A percentile compares a stretch with the other conserved stretches of the same genome.
Conservation (phyloP, 2,113 vertebrate genomes). For the Nothobranchius kuhntae region DNA sequence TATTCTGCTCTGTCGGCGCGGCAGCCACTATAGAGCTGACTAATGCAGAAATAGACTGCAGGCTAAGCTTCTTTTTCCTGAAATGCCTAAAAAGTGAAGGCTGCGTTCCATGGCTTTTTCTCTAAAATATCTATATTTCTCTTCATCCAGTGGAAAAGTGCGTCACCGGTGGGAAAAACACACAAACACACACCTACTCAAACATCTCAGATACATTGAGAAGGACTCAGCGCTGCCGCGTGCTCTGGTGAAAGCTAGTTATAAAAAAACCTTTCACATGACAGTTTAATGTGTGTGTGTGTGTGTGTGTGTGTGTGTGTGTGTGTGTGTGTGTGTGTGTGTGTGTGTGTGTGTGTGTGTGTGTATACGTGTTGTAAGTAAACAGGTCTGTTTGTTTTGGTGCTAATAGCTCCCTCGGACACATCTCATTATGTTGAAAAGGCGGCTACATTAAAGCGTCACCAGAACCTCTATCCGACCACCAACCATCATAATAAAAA, state of each 20-base stretch:
- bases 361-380: too few relatives aligned
- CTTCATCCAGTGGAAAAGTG: conserved; percentile 7
- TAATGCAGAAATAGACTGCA: conserved; percentile 74
- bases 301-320: background rate
- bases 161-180: conserved; percentile 14
- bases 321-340: too few relatives aligned
- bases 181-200: background rate
- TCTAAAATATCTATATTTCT: conserved; percentile 29
- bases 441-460: too few relatives aligned
- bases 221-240: background rate
- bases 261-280: background rate
- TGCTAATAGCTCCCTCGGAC: background rate
- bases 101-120: conserved; percentile 20
- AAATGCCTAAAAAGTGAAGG: conserved; percentile 54
- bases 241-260: background rate
- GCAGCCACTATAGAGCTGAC: conserved; percentile 67
- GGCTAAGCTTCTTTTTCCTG: conserved; percentile 63
- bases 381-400: background rate
- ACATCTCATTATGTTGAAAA: background rate
- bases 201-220: background rate
- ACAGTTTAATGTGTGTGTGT: background rate
- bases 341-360: too few relatives aligned
- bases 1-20: conserved; percentile 43
- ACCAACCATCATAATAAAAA: too few relatives aligned
- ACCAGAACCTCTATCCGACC: too few relatives aligned